A percentile compares a stretch with the other conserved stretches of the same genome.
Conservation (phyloP, 2,888 invertebrate species). For the Plutella xylostella region DNA sequence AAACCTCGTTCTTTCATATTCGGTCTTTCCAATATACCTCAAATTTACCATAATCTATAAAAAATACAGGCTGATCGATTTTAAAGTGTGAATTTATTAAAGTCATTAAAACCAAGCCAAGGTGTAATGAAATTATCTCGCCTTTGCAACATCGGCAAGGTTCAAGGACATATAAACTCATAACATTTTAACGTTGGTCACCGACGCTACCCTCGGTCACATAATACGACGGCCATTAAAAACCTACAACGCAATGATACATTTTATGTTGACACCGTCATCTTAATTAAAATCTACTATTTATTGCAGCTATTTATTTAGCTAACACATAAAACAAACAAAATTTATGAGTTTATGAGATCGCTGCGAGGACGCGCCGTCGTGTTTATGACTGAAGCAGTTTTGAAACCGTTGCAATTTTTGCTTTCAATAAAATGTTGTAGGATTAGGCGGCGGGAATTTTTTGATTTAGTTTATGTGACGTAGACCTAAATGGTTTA, state of each 20-base stretch:
- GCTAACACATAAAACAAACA: conserved; percentile 8
- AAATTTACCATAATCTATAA: too few species aligned
- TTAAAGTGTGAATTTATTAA: too few species aligned
- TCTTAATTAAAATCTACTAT: conserved; percentile 57
- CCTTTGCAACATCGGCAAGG: too few species aligned
- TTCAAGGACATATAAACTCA: conserved; percentile 64
- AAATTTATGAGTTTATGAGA: conserved; percentile 5
- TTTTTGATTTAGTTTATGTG: too few species aligned
- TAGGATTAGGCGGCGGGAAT: background rate
- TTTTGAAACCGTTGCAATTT: background rate
- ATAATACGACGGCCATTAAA: conserved; percentile 57
- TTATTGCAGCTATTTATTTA: conserved; percentile 34
- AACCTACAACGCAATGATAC: conserved; percentile 47
- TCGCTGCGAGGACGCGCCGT: too few species aligned
- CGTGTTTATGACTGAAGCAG: too few species aligned
- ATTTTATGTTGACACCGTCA: conserved; percentile 39
- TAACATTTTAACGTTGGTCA: conserved; percentile 57
- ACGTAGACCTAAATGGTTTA: too few species aligned
- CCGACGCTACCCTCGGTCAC: conserved; percentile 28
- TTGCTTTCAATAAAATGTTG: background rate
- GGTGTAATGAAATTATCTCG: too few species aligned
- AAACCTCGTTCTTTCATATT: too few species aligned
- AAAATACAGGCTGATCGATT: too few species aligned
- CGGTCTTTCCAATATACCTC: too few species aligned
- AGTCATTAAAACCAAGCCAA: too few species aligned